Conservation (phyloP, 2,113 vertebrate genomes). For the Oncorhynchus nerka region DNA sequence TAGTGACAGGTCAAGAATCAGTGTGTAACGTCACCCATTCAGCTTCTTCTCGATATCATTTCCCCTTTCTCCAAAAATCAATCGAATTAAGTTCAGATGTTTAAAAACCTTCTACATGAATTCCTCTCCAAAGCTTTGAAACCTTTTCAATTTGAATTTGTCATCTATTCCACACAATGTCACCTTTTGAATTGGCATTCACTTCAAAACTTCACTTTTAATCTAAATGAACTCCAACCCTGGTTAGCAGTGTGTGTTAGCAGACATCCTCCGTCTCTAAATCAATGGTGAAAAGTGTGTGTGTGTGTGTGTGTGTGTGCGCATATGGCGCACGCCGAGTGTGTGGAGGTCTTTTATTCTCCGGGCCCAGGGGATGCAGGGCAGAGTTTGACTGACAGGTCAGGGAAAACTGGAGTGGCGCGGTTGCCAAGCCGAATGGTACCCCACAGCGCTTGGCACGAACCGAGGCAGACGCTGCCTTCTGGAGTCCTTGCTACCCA, state of each 20-base stretch:
- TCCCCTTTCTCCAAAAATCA: not conserved
- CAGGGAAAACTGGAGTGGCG: conserved; percentile 13
- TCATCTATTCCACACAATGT: too few species aligned
- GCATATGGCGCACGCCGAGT: conserved; percentile 13
- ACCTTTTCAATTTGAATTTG: too few species aligned
- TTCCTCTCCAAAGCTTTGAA: not conserved
- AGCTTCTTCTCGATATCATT: not conserved
- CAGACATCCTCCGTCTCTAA: conserved; percentile 6
- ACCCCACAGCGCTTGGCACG: conserved; percentile 26
- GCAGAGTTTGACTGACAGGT: conserved; percentile 51
- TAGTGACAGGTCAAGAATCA: too few species aligned
- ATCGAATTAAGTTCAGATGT: not conserved
- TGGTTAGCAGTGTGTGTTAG: not conserved
- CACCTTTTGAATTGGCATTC: conserved; percentile 7
- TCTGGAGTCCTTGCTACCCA: conserved; percentile 27
- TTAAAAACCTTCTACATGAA: not conserved
- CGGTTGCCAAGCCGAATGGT: conserved; percentile 32
- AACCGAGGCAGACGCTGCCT: conserved; percentile 28
- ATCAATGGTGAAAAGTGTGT: conserved; percentile 36
- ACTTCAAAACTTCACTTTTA: not conserved
- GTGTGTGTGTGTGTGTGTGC: not conserved
- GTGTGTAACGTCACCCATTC: not conserved
- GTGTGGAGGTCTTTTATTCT: conserved; percentile 19
- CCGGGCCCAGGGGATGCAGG: not conserved
- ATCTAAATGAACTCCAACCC: not conserved